Percentiles rank a stretch among this genome's conserved stretches.
Conservation (phyloP, 2,888 invertebrate species). For the Drosophila stalkeri region DNA sequence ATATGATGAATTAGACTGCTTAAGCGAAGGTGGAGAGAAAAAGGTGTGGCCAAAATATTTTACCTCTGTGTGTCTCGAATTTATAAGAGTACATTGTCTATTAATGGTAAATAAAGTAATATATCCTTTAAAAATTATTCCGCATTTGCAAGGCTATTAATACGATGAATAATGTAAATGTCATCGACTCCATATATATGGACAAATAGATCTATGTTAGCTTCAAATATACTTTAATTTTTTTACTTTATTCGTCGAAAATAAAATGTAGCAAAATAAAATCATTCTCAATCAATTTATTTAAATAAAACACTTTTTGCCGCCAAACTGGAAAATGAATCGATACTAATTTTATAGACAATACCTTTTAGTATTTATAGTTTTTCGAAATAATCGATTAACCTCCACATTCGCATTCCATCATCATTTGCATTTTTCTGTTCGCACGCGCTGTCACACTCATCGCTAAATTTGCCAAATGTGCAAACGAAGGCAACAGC, state of each 20-base stretch:
- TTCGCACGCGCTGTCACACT: slow-evolving; percentile 36
- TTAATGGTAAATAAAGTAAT: neutral
- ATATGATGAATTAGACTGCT: slow-evolving; percentile 1
- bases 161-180: slow-evolving; percentile 59
- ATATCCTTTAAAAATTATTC: neutral
- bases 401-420: slow-evolving; percentile 1
- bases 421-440: slow-evolving; percentile 13
- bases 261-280: neutral
- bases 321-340: slow-evolving; percentile 8
- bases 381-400: slow-evolving; percentile 1
- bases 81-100: too few species aligned
- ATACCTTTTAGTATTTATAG: slow-evolving; percentile 20
- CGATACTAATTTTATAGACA: slow-evolving; percentile 4
- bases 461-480: slow-evolving; percentile 49
- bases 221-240: neutral
- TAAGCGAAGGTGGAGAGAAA: neutral
- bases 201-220: neutral
- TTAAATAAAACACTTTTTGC: neutral
- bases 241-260: too few species aligned
- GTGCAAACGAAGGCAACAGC: slow-evolving; percentile 41
- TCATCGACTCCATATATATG: neutral
- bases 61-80: neutral
- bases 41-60: slow-evolving; percentile 5
- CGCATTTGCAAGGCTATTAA: slow-evolving; percentile 28
- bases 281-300: neutral